phyloP scores from a whole-genome alignment of 2,797 vertebrate genomes.

The Prunella strophiata region DNA sequence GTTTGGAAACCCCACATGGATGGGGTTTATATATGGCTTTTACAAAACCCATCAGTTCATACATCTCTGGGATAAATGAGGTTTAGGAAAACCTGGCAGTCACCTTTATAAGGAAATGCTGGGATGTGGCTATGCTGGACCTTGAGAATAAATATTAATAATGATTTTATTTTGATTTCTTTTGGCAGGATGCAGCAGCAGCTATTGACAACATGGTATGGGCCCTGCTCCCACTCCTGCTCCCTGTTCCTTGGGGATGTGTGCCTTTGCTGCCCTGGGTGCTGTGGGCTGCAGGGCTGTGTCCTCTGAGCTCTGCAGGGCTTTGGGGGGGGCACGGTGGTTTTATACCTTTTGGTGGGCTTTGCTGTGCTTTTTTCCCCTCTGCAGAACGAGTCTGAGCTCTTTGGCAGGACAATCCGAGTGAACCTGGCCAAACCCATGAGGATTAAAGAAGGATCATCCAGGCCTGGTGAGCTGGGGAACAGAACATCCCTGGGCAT shows the following conservation, averaged over 20 bases:
- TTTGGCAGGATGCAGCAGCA: constrained; percentile 91
- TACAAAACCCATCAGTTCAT: not conserved
- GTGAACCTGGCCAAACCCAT: constrained; percentile 98
- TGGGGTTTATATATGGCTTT: not conserved
- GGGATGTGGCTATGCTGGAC: rapidly evolving
- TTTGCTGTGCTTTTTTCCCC: not conserved
- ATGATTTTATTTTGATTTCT: not conserved
- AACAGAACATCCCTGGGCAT: rapidly evolving
- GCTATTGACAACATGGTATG: constrained; percentile 98
- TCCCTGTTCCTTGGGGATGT: rapidly evolving
- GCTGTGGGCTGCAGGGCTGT: rapidly evolving
- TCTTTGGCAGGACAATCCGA: constrained; percentile 94
- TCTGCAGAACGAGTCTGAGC: constrained; percentile 89
- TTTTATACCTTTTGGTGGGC: not conserved
- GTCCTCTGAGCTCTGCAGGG: not conserved
- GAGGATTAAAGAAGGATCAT: constrained; percentile 97
- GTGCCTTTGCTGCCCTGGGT: not conserved
- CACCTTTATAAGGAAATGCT: rapidly evolving
- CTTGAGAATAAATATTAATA: not conserved
- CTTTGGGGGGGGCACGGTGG: rapidly evolving
- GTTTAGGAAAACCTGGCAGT: not conserved
- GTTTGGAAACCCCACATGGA: not conserved
- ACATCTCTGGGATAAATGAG: not conserved
- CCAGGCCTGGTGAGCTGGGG: constrained; percentile 86
- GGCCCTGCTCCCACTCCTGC: not conserved